Base-by-base conservation (phyloP, 2,113 vertebrate species). In the Carassius auratus region DNA sequence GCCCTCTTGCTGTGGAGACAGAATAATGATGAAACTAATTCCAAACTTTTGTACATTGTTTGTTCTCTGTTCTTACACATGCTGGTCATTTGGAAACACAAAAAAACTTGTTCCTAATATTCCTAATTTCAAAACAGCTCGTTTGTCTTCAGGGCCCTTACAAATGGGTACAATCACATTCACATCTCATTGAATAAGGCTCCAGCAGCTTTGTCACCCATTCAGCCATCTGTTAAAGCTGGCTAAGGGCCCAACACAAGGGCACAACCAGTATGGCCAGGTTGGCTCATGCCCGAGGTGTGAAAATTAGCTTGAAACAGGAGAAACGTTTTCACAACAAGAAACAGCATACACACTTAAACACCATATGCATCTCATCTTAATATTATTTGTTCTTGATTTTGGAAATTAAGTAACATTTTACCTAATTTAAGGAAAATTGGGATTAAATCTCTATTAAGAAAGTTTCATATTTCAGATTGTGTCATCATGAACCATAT, bases 151-250 rank as follows among this genome's bases (percentile, higher is more conserved):
- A 59, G 83, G 90, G 74, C 83, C 76, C 91, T 87, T 85, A 88
- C 83, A 85, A 68, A 86, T 38, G 66, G 68, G 87, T 91, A 89
- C 64, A 92, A 88, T 90, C 90, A 91, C 86, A 88, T 93, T 91
- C 93, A 91, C 92, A 90, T 92, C 90, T 90, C 89, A 91, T 87
- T 91, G 90, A 90, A 91, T 90, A 87, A 76, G 68, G 89, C 89
- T 84, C 89, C 64, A 82, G 87, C 71, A 86, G 89, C 90, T 92
- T 92, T 89, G 91, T 93, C 90, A 92, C 90, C 88, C 89, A 84
- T 68, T 91, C 91, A 91, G 89, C 93, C 93, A 93, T 93, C 93
- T 94, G 93, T 45, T 86, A 87, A 86, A 73, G 12, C 89, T 94
- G 93, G 93, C 90, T 55, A 23, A 7, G n/a, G 3, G 92, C 93